Evolutionary conservation across 2,888 invertebrate species (phyloP), one percentile per base, ranked within the genome.

Genomic region (Leptarthrus brevirostris): DNA sequence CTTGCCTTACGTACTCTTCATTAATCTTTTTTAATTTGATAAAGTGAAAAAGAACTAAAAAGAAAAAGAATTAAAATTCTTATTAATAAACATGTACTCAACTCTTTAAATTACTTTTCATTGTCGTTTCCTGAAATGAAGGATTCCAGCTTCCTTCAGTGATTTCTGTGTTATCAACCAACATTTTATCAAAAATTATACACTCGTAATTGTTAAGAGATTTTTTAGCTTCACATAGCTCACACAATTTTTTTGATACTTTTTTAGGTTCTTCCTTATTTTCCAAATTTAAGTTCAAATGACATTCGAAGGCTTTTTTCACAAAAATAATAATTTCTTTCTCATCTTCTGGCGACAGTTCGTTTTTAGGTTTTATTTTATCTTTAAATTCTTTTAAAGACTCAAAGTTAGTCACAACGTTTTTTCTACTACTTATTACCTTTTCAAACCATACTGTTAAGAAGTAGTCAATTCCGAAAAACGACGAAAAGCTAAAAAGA

Each of bases 111-210:
- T 85, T 81, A 86, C 88, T 82, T 85, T 87, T 89, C 1, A 91
- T 81, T 3, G 89, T 80, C 52, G 83, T 81, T 81, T 91, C 90
- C 78, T 89, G 86, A 61, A 88, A 84, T 66, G 89, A 87, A 49
- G 89, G 88, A 78, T 89, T 88, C 89, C 90, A 90, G 40, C 86
- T 87, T 1, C 91, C 91, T 78, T 88, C 86, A 4, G 89, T 85
- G 3, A 87, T 82, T 73, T 86, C 85, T 0, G 85, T 83, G 18
- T 85, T 83, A 44, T 85, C 86, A 12, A 83, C 83, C 12, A 83
- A 76, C 6, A 81, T 80, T 52, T 86, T 83, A 73, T 86, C 86
- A 81, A 90, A 92, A 54, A 92, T 82, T 72, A 87, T 82, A 22
- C 85, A 84, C 79, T 90, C 89, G 74, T 88, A 89, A 6, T 82